These are phyloP conservation scores for Brachypodius melanocephalos DNA, from an alignment of 2,113 vertebrate genomes.

Conservation along the genomic window DNA sequence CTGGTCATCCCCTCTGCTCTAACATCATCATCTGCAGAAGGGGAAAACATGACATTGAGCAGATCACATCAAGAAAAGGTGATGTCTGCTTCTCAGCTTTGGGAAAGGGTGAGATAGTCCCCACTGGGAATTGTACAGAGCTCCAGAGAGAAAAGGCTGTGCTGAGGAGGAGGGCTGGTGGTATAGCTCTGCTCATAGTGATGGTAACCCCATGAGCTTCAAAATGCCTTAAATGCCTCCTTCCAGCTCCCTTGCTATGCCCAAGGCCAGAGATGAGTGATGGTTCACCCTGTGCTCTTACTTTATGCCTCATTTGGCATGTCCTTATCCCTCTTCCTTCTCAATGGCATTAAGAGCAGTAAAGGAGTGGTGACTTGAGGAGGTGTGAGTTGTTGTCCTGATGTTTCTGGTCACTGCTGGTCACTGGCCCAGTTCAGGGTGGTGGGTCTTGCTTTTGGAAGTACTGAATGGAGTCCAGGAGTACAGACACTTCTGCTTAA, in stretches of 20 bases:
- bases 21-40: background rate
- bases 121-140: background rate
- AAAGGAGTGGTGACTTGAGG: background rate
- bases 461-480: background rate
- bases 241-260: background rate
- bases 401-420: background rate
- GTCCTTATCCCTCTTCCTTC: background rate
- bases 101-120: background rate
- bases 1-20: background rate
- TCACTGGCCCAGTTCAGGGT: background rate
- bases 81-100: background rate
- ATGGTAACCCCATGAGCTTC: background rate
- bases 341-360: background rate
- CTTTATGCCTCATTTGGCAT: background rate
- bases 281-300: background rate
- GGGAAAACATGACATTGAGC: background rate
- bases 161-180: background rate
- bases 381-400: background rate
- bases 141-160: background rate
- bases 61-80: background rate
- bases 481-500: background rate
- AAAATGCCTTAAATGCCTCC: background rate
- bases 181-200: background rate
- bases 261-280: background rate
- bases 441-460: background rate